Evolutionary conservation across 2,888 invertebrate species (phyloP).

Genomic region (Microdon myrmicae): DNA sequence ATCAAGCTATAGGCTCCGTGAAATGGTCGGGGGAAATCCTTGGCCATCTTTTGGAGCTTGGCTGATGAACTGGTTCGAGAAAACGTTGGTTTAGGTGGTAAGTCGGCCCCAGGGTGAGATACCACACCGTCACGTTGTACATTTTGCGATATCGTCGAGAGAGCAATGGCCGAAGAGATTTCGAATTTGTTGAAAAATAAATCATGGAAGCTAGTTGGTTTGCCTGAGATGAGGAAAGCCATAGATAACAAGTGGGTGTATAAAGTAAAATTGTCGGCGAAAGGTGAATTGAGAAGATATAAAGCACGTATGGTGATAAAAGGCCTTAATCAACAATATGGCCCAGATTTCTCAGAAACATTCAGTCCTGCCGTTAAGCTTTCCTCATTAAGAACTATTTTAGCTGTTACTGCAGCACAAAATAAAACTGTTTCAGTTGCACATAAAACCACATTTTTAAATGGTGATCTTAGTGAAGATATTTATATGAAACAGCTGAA

Average conservation of each 20-base stretch:
- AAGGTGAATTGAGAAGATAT: constrained; percentile 2
- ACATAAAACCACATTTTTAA: constrained; percentile 27
- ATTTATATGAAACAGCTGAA: constrained; percentile 12
- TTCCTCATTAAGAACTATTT: constrained; percentile 7
- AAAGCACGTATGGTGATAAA: constrained; percentile 9
- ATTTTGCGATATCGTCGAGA: no score
- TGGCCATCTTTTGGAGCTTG: no score
- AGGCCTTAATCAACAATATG: constrained; percentile 11
- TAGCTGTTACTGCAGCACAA: constrained; percentile 46
- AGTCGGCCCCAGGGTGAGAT: no score
- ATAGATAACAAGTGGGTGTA: constrained; percentile 33
- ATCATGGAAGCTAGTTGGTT: constrained; percentile 23
- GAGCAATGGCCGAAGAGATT: no score
- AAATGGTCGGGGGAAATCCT: no score
- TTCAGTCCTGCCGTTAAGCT: constrained; percentile 19
- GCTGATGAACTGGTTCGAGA: no score
- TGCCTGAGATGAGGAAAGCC: constrained; percentile 5
- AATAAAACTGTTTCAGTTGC: constrained; percentile 28
- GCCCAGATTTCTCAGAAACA: constrained; percentile 10
- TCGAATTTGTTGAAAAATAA: no score
- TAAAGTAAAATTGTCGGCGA: constrained; percentile 20
- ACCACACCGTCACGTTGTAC: no score
- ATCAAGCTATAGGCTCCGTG: no score
- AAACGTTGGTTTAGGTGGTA: no score
- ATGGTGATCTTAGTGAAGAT: constrained; percentile 18